These are phyloP conservation scores for Aplysia californica DNA, from an alignment of 1,140 invertebrate species.

Conservation along the genomic window DNA sequence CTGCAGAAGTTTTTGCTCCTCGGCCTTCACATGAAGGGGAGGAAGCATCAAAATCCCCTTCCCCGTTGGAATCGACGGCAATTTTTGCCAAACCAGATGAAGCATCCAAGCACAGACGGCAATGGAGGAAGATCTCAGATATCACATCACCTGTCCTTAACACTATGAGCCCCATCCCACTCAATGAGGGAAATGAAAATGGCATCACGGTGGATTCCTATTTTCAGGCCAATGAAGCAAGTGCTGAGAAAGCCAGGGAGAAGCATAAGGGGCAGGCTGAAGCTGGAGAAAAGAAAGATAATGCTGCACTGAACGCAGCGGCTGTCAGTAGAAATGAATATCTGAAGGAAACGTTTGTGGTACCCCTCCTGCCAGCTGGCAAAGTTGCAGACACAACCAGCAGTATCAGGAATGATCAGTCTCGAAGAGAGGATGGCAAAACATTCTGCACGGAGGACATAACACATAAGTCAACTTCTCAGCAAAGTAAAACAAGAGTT, in stretches of 20 bases:
- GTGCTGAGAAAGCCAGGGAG: not conserved
- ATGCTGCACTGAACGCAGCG: not conserved
- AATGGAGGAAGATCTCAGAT: slow-evolving; percentile 21
- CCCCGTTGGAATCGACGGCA: slow-evolving; percentile 36
- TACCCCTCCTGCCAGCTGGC: not conserved
- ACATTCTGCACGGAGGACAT: too few species aligned
- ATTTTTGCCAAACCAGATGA: slow-evolving; percentile 23
- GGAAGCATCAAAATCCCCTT: too few species aligned
- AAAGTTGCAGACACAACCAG: too few species aligned
- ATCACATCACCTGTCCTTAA: slow-evolving; percentile 19
- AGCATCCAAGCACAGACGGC: slow-evolving; percentile 12
- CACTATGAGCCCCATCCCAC: slow-evolving; percentile 34
- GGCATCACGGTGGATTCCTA: slow-evolving; percentile 21
- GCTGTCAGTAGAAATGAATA: too few species aligned
- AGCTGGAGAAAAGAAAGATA: too few species aligned
- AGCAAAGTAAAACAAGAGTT: too few species aligned
- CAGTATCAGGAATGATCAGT: too few species aligned
- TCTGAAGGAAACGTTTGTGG: slow-evolving; percentile 15
- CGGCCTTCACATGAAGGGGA: too few species aligned
- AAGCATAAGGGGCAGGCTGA: not conserved
- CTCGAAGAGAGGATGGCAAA: too few species aligned
- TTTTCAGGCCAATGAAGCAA: slow-evolving; percentile 17
- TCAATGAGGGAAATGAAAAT: slow-evolving; percentile 16
- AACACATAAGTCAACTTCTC: too few species aligned
- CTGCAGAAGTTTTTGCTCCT: too few species aligned